Percentiles rank a stretch among this genome's conserved stretches.
phyloP scores from a whole-genome alignment of 2,888 invertebrate genomes.

The Nymphalis urticae region DNA sequence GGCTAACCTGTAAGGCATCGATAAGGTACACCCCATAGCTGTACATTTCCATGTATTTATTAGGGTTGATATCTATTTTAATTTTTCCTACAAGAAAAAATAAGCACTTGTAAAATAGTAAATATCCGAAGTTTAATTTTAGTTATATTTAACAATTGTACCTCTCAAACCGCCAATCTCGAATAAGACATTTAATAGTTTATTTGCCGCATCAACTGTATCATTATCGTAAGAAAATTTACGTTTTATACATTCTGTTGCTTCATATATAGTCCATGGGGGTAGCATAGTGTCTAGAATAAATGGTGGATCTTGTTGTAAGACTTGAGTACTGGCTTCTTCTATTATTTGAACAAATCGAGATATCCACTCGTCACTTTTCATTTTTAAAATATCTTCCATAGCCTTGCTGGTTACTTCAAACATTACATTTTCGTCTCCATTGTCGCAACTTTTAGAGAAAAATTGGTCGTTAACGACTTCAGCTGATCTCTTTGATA shows the following conservation, averaged over 20 bases:
- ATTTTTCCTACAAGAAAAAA: constrained; percentile 71
- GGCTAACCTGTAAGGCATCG: constrained; percentile 61
- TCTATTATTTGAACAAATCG: constrained; percentile 72
- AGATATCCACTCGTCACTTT: constrained; percentile 67
- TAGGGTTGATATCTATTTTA: constrained; percentile 67
- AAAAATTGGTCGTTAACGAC: background rate
- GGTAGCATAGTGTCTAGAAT: constrained; percentile 50
- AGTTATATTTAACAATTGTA: constrained; percentile 32
- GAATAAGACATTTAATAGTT: constrained; percentile 52
- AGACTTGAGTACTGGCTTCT: constrained; percentile 59
- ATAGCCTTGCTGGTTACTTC: constrained; percentile 53
- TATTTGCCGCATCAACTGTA: constrained; percentile 54
- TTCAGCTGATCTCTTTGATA: background rate
- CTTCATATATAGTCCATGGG: constrained; percentile 66
- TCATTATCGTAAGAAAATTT: constrained; percentile 49
- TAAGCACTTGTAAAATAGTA: background rate
- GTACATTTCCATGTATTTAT: constrained; percentile 76
- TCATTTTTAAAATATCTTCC: constrained; percentile 55
- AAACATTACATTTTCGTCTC: constrained; percentile 52
- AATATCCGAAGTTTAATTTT: background rate
- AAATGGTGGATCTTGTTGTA: constrained; percentile 51
- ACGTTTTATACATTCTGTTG: constrained; percentile 57
- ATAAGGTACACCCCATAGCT: constrained; percentile 78
- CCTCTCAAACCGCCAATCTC: constrained; percentile 56
- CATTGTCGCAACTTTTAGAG: constrained; percentile 3